These are phyloP conservation scores for Hypanus sabinus DNA, from an alignment of 2,113 vertebrate species.

Conservation along the genomic window DNA sequence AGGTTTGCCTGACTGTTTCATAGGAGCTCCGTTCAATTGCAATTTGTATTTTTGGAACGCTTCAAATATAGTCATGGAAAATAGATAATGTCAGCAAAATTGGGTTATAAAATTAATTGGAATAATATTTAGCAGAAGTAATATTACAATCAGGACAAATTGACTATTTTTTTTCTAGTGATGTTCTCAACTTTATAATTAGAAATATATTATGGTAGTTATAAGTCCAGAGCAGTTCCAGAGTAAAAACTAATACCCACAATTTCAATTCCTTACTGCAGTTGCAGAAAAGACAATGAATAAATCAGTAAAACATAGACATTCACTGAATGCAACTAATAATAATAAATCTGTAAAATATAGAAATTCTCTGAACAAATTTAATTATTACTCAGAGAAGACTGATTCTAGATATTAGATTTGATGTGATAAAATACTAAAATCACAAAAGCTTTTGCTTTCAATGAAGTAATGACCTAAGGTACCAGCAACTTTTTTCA, in stretches of 20 bases:
- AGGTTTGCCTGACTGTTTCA: background rate
- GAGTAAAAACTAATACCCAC: background rate
- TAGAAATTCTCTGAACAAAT: background rate
- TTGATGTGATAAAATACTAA: background rate
- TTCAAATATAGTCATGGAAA: background rate
- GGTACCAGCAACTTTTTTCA: background rate
- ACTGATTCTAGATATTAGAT: background rate
- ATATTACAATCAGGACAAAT: background rate
- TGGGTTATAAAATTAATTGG: background rate
- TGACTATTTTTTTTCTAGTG: background rate
- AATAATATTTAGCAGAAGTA: background rate
- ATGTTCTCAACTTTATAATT: background rate
- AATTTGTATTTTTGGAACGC: slow-evolving; percentile 19
- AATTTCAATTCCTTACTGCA: background rate
- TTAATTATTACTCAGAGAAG: background rate
- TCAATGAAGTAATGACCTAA: background rate
- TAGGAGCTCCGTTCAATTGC: background rate
- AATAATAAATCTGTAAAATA: background rate
- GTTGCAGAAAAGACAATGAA: background rate
- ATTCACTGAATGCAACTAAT: background rate
- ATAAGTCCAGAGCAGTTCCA: background rate
- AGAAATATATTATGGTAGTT: background rate
- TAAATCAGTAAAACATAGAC: background rate
- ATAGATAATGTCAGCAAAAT: slow-evolving; percentile 14
- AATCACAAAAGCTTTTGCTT: background rate